Conservation (phyloP, 2,113 vertebrate species). For the Elaphurus davidianus region DNA sequence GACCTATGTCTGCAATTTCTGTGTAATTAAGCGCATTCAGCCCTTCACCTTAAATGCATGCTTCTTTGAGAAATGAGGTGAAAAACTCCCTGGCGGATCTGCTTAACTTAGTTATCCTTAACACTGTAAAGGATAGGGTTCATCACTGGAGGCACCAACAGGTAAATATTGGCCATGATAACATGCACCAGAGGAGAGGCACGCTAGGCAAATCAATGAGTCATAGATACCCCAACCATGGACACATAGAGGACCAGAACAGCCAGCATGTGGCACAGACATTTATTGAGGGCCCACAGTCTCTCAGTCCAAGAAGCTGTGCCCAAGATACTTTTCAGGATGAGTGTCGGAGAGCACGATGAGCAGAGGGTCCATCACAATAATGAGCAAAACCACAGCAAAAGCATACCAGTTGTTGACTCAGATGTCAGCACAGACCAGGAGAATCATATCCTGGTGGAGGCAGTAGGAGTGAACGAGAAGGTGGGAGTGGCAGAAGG, state of each 20-base stretch:
- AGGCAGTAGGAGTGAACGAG: slow-evolving; percentile 67
- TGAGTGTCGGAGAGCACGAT: slow-evolving; percentile 43
- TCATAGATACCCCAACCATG: slow-evolving; percentile 55
- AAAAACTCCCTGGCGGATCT: slow-evolving; percentile 15
- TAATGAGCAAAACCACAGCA: slow-evolving; percentile 49
- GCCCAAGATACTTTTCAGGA: slow-evolving; percentile 33
- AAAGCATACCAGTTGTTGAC: slow-evolving; percentile 24
- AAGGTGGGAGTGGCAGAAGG: slow-evolving; percentile 52
- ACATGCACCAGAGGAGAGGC: slow-evolving; percentile 42
- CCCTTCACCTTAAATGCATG: neutral
- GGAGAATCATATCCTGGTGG: slow-evolving; percentile 54
- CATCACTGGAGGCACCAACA: slow-evolving; percentile 61
- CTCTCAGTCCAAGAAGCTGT: neutral
- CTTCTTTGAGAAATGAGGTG: neutral
- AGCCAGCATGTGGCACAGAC: slow-evolving; percentile 36
- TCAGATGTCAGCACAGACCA: neutral
- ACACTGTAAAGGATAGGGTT: slow-evolving; percentile 72
- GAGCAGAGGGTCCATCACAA: slow-evolving; percentile 65
- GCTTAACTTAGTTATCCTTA: neutral
- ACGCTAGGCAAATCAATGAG: slow-evolving; percentile 58
- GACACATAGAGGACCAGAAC: slow-evolving; percentile 59
- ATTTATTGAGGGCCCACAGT: slow-evolving; percentile 41
- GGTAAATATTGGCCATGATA: slow-evolving; percentile 56
- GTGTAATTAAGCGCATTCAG: neutral
- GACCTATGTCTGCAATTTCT: neutral